phyloP scores from a whole-genome alignment of 1,140 invertebrate genomes.

The Drosophila ironensis region DNA sequence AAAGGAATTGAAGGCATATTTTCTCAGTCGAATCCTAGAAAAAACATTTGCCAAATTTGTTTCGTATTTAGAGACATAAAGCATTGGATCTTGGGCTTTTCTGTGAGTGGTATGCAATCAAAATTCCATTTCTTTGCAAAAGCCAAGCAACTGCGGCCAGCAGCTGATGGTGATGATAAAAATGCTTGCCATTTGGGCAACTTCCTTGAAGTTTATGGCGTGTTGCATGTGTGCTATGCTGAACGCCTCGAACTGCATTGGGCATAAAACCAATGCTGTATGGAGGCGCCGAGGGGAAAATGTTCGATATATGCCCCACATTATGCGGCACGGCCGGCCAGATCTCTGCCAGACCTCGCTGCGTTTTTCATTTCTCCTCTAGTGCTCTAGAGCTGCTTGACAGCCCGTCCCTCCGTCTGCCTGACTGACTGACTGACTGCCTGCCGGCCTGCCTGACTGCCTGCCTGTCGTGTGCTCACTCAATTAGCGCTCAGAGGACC shows the following conservation, averaged over 20 bases:
- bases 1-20: too few relatives aligned
- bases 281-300: constrained; percentile 5
- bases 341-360: constrained; percentile 59
- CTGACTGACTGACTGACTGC: constrained; percentile 5
- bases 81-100: too few relatives aligned
- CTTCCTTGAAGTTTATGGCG: constrained; percentile 69
- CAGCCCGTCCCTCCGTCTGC: constrained; percentile 13
- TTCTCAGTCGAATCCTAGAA: too few relatives aligned
- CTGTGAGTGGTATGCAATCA: constrained; percentile 18
- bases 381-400: constrained; percentile 23
- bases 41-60: too few relatives aligned
- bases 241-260: constrained; percentile 57
- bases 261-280: constrained; percentile 43
- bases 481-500: constrained; percentile 75
- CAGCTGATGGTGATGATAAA: constrained; percentile 2
- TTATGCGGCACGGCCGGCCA: constrained; percentile 32
- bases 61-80: too few relatives aligned
- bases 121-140: constrained; percentile 23
- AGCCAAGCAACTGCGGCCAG: neutral
- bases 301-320: constrained; percentile 52
- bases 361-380: constrained; percentile 79
- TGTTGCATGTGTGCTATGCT: constrained; percentile 42
- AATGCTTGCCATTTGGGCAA: constrained; percentile 37
- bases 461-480: constrained; percentile 73
- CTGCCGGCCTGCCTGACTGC: constrained; percentile 26